Evolutionary conservation across 2,113 vertebrate genomes (phyloP).

Genomic region (Asarcornis scutulata): DNA sequence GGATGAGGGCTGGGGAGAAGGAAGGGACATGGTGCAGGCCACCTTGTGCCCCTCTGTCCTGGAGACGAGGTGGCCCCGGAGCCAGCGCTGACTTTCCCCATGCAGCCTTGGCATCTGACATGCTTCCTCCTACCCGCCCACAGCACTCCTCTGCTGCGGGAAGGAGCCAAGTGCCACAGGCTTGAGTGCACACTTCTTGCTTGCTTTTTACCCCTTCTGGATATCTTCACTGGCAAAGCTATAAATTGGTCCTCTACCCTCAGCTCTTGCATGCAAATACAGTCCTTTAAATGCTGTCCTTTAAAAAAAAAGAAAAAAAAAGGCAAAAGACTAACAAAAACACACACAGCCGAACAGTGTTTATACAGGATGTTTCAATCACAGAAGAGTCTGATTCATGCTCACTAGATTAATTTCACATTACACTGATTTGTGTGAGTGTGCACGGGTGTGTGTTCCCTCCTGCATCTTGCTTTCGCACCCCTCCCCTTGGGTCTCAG

Average conservation of each 20-base stretch:
- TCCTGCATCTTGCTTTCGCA: not conserved
- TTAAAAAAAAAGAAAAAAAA: not conserved
- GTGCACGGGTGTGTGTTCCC: not conserved
- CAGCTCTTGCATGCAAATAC: not conserved
- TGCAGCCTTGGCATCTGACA: fast-evolving
- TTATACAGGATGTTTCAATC: not conserved
- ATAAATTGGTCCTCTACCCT: not conserved
- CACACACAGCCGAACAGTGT: not conserved
- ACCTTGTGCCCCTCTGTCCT: fast-evolving
- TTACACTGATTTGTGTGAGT: not conserved
- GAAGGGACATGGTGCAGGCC: fast-evolving
- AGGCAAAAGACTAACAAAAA: not conserved
- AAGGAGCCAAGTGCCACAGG: not conserved
- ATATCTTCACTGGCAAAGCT: not conserved
- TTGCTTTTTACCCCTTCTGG: not conserved
- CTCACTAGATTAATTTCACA: not conserved
- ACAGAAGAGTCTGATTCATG: not conserved
- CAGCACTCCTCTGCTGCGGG: fast-evolving
- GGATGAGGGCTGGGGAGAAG: not conserved
- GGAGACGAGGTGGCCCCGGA: not conserved
- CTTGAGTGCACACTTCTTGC: not conserved
- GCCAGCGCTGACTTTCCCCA: fast-evolving
- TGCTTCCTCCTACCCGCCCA: fast-evolving
- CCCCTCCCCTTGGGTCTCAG: not conserved
- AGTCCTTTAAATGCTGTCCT: not conserved